phyloP scores from a whole-genome alignment of 2,888 invertebrate genomes.

The Lasius platythorax region DNA sequence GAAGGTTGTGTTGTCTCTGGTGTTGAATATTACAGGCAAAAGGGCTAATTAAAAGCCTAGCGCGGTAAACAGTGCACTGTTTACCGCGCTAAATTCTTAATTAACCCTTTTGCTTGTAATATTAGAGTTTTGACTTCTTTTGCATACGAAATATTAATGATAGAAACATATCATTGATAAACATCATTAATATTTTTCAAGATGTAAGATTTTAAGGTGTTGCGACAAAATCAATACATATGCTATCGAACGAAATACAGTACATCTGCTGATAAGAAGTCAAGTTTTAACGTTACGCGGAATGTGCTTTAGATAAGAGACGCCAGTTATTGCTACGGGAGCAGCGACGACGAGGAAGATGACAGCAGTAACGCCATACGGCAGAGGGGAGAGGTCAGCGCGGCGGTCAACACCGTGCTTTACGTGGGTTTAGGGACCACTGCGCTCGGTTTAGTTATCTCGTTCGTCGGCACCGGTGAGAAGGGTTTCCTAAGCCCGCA shows the following conservation, averaged over 20 bases:
- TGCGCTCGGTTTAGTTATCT: constrained; percentile 94
- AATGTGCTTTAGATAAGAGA: constrained; percentile 91
- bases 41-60: too few species aligned
- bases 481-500: constrained; percentile 95
- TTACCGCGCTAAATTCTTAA: too few species aligned
- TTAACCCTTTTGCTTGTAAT: too few species aligned
- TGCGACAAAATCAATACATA: neutral
- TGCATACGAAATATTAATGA: too few species aligned
- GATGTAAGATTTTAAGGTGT: neutral
- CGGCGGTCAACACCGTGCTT: constrained; percentile 93
- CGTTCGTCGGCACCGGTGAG: constrained; percentile 96
- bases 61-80: too few species aligned
- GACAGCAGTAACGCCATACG: constrained; percentile 87
- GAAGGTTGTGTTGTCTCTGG: too few species aligned
- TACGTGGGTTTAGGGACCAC: constrained; percentile 95
- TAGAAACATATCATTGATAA: too few species aligned
- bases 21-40: too few species aligned
- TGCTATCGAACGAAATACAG: neutral
- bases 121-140: too few species aligned
- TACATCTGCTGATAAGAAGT: neutral
- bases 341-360: constrained; percentile 88
- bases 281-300: neutral
- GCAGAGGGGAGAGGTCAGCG: constrained; percentile 90
- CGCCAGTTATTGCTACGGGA: constrained; percentile 93
- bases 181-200: neutral